Evolutionary conservation across 92 coral and sea anemone species (phyloP).

Genomic region (Palythoa grandis): DNA sequence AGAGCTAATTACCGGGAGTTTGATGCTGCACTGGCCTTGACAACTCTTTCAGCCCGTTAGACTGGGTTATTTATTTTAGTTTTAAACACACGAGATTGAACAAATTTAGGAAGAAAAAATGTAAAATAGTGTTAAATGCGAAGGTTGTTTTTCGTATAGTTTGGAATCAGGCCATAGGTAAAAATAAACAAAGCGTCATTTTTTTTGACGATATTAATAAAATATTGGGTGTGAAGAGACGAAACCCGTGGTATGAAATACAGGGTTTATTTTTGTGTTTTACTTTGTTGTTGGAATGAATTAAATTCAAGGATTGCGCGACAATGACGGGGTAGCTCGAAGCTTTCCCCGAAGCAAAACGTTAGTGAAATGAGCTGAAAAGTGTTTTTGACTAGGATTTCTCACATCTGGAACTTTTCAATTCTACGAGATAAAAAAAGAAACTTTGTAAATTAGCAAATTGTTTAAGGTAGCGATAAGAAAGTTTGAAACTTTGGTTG

Average conservation of each 20-base stretch:
- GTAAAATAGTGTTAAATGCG: conserved; percentile 37
- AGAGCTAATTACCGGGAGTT: conserved; percentile 81
- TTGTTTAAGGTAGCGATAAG: conserved; percentile 30
- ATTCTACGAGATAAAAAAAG: conserved; percentile 30
- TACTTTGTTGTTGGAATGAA: conserved; percentile 49
- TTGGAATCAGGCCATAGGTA: conserved; percentile 27
- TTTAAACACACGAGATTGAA: conserved; percentile 24
- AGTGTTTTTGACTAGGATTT: conserved; percentile 81
- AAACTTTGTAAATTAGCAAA: conserved; percentile 49
- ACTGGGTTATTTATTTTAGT: conserved; percentile 31
- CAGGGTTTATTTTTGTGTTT: conserved; percentile 48
- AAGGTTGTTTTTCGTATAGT: conserved; percentile 14
- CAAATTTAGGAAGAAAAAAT: conserved; percentile 37
- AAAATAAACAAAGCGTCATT: background rate
- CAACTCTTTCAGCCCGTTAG: conserved; percentile 49
- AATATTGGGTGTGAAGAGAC: conserved; percentile 51
- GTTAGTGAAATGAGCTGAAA: conserved; percentile 31
- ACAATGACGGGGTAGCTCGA: conserved; percentile 56
- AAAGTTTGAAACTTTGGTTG: conserved; percentile 32
- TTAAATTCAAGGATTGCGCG: conserved; percentile 48
- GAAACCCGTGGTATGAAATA: conserved; percentile 63
- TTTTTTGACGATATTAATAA: conserved; percentile 29
- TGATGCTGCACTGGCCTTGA: conserved; percentile 68
- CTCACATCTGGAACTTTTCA: conserved; percentile 52
- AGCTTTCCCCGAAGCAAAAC: conserved; percentile 40